phyloP scores from a whole-genome alignment of 1,140 invertebrate genomes.

The Drosophila lacteicornis region DNA sequence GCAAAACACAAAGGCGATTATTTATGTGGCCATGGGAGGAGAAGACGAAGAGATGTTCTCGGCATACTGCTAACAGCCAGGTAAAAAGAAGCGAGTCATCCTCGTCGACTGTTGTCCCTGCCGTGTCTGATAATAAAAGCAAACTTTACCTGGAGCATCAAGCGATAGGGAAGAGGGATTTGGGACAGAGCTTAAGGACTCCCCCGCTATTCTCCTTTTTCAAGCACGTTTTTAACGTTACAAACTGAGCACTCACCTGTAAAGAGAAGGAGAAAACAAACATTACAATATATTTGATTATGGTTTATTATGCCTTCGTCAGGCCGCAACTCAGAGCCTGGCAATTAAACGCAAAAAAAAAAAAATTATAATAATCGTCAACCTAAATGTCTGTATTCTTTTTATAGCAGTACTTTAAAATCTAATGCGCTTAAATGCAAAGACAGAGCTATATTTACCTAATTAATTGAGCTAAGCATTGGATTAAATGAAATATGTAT shows the following conservation, averaged over 20 bases:
- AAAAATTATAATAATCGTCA: constrained; percentile 65
- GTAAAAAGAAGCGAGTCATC: constrained; percentile 33
- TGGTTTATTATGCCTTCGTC: constrained; percentile 71
- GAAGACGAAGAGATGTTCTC: constrained; percentile 5
- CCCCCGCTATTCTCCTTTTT: constrained; percentile 45
- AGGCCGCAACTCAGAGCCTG: constrained; percentile 26
- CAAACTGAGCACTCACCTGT: constrained; percentile 63
- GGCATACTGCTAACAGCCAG: constrained; percentile 44
- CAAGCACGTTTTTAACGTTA: constrained; percentile 57
- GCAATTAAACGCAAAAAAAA: constrained; percentile 65
- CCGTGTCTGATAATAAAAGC: constrained; percentile 71
- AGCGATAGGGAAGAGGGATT: constrained; percentile 1
- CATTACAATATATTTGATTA: constrained; percentile 82
- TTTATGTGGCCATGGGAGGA: constrained; percentile 53
- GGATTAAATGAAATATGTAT: neutral
- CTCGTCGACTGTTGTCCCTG: constrained; percentile 55
- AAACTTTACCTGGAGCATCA: constrained; percentile 59
- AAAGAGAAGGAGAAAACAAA: constrained; percentile 71
- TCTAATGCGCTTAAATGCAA: neutral
- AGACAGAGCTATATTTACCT: neutral
- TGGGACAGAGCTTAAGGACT: constrained; percentile 5
- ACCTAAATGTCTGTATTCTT: neutral
- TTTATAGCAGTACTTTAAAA: neutral
- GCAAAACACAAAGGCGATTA: constrained; percentile 74
- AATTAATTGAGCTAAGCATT: neutral